Conservation (phyloP, 1,140 invertebrate species). For the Adelges cooleyi region DNA sequence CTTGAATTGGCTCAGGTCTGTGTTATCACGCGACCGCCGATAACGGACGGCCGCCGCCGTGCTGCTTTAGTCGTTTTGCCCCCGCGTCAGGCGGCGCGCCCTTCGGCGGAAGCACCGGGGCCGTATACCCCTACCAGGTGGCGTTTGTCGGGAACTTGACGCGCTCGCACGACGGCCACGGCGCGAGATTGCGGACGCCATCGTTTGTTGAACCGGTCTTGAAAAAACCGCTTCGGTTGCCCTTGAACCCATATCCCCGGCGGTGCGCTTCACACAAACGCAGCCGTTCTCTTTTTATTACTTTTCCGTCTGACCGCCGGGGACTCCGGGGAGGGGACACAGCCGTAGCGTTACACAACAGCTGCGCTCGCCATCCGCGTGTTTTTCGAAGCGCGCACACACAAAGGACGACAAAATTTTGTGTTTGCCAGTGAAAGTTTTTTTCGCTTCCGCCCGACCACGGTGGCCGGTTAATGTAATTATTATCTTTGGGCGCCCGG, state of each 20-base stretch:
- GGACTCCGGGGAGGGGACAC: neutral
- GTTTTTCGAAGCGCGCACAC: neutral
- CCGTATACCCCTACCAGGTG: too few species aligned
- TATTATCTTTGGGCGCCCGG: neutral
- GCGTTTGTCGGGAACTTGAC: too few species aligned
- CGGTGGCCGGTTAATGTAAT: neutral
- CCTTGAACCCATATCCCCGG: conserved; percentile 27
- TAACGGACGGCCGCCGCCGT: too few species aligned
- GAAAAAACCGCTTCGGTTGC: conserved; percentile 28
- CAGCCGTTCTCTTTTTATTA: conserved; percentile 24
- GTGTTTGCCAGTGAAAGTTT: conserved; percentile 19
- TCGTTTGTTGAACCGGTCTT: conserved; percentile 28
- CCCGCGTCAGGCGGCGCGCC: too few species aligned
- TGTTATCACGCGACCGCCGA: too few species aligned
- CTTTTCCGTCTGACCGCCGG: neutral
- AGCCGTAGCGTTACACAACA: conserved; percentile 9
- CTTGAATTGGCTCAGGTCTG: too few species aligned
- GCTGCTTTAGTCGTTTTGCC: too few species aligned
- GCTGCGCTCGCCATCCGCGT: neutral
- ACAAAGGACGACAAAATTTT: neutral
- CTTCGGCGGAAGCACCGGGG: too few species aligned
- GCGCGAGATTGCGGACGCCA: conserved; percentile 5
- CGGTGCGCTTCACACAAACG: neutral
- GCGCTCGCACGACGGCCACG: neutral
- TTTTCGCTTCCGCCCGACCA: conserved; percentile 21